A percentile compares a stretch with the other conserved stretches of the same genome.
These are phyloP conservation scores for Gymnocheta viridis DNA, from an alignment of 2,888 invertebrate species.

Conservation along the genomic window DNA sequence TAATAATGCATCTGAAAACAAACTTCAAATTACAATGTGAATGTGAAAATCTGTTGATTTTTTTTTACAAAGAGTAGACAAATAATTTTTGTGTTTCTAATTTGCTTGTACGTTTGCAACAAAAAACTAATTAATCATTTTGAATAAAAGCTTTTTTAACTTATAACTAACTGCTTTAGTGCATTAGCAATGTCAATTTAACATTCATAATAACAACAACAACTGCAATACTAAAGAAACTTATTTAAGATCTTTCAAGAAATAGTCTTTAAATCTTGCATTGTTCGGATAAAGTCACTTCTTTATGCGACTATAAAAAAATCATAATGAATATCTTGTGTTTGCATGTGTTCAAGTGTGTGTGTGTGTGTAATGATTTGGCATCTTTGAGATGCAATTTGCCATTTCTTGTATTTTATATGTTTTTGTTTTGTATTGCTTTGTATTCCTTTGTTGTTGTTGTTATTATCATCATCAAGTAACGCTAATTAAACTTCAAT, in stretches of 20 bases:
- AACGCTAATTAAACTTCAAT: constrained; percentile 79
- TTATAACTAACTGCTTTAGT: constrained; percentile 10
- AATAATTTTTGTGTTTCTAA: not conserved
- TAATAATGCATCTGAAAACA: constrained; percentile 6
- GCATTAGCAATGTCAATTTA: constrained; percentile 58
- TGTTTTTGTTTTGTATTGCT: constrained; percentile 8
- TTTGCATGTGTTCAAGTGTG: not conserved
- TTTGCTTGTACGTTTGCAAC: constrained; percentile 38
- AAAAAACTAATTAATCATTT: constrained; percentile 66
- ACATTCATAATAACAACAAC: constrained; percentile 32
- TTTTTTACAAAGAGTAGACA: not conserved
- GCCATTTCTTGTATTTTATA: constrained; percentile 72
- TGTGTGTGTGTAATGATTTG: constrained; percentile 52
- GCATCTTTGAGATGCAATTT: constrained; percentile 76
- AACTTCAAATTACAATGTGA: constrained; percentile 17
- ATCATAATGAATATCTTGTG: not conserved
- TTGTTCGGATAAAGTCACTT: constrained; percentile 12
- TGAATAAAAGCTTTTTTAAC: constrained; percentile 32
- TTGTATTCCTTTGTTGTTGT: no score
- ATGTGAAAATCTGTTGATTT: not conserved
- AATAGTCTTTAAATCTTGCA: constrained; percentile 31
- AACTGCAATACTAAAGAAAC: constrained; percentile 14
- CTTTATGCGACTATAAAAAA: not conserved
- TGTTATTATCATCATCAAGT: constrained; percentile 73
- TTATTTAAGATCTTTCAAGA: constrained; percentile 13